phyloP scores from a whole-genome alignment of 2,113 vertebrate genomes.

The Abramis brama region DNA sequence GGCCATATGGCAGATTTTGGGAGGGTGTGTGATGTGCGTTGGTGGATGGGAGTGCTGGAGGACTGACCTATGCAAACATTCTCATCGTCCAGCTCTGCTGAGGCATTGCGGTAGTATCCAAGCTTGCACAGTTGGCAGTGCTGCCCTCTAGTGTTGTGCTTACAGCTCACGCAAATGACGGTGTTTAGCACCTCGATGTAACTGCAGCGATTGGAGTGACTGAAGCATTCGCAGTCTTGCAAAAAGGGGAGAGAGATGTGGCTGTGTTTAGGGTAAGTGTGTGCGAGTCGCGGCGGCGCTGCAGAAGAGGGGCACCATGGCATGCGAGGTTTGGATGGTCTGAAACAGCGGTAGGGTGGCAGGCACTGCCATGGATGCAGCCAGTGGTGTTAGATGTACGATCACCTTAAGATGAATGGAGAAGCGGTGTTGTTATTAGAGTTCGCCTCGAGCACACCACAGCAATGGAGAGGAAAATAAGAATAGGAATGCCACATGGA shows the following conservation, averaged over 20 bases:
- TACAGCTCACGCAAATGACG: conserved; percentile 99
- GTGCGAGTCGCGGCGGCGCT: conserved; percentile 65
- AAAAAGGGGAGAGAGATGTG: conserved; percentile 71
- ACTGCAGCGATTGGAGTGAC: conserved; percentile 99
- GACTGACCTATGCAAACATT: conserved; percentile 99
- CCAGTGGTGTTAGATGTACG: conserved; percentile 67
- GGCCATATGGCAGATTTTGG: conserved; percentile 13
- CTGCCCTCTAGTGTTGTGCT: conserved; percentile 99
- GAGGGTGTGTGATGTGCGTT: conserved; percentile 25
- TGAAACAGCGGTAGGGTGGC: conserved; percentile 37
- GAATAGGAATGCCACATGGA: conserved; percentile 28
- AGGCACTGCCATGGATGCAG: conserved; percentile 61
- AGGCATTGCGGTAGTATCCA: conserved; percentile 99
- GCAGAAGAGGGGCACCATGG: conserved; percentile 75
- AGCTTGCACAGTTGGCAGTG: conserved; percentile 99
- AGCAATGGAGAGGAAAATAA: conserved; percentile 12
- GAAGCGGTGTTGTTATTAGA: conserved; percentile 71
- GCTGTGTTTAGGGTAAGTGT: conserved; percentile 64
- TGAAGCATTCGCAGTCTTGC: conserved; percentile 99
- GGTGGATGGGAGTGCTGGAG: conserved; percentile 64
- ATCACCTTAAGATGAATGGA: conserved; percentile 68
- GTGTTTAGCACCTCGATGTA: conserved; percentile 99
- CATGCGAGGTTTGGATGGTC: conserved; percentile 86
- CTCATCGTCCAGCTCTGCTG: conserved; percentile 96
- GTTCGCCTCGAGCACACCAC: conserved; percentile 69